Evolutionary conservation across 2,113 vertebrate genomes (phyloP).

Genomic region (Nothobranchius furzeri): DNA sequence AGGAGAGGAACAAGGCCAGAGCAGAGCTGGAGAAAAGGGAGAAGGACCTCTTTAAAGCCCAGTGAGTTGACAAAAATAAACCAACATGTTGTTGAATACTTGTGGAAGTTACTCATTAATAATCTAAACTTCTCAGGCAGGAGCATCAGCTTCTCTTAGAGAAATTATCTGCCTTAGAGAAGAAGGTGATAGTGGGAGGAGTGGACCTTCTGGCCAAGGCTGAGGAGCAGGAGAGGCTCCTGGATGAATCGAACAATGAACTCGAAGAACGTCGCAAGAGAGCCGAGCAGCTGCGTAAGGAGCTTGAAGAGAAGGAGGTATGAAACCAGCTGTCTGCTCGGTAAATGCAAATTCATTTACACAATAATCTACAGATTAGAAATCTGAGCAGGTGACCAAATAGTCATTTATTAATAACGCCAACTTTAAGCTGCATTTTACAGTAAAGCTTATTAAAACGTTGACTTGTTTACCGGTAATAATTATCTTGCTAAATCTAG

Average conservation of each 20-base stretch:
- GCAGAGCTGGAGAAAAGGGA: conserved; percentile 96
- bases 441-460: background rate
- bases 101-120: background rate
- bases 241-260: conserved; percentile 97
- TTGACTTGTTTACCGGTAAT: background rate
- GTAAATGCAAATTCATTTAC: background rate
- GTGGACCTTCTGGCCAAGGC: conserved; percentile 98
- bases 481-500: background rate
- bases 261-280: conserved; percentile 91
- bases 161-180: conserved; percentile 92
- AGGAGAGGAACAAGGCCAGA: conserved; percentile 96
- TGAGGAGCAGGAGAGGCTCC: conserved; percentile 96
- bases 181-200: conserved; percentile 98
- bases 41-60: conserved; percentile 96
- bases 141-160: conserved; percentile 94
- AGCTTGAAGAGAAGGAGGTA: conserved; percentile 97
- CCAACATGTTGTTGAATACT: background rate
- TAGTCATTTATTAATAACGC: background rate
- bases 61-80: conserved; percentile 80
- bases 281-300: conserved; percentile 93
- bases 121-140: conserved; percentile 76
- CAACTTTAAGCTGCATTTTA: background rate
- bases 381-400: background rate
- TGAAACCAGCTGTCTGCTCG: background rate
- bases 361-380: background rate